Evolutionary conservation across 2,797 vertebrate species (phyloP), one percentile per base, ranked within the genome.

Genomic region (Phyllotis vaccarum): DNA sequence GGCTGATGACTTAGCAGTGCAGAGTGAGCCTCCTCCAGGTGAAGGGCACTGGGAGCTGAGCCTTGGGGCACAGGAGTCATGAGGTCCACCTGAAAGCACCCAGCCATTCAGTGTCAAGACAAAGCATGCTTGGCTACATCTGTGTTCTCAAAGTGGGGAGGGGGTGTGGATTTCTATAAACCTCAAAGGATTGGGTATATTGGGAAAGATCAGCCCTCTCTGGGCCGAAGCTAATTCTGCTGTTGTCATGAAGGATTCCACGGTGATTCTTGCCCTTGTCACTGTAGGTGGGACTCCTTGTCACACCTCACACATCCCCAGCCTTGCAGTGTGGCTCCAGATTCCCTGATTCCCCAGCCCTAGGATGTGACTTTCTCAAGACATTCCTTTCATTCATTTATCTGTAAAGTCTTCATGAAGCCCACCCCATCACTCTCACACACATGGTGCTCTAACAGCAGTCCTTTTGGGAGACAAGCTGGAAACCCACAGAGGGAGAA

Each of bases 271-370:
- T 9, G 5, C 46, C 21, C 27, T 11, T 21, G 31, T 56, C 14
- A 6, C 12, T 1, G 1, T 6, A 8, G 24, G 4, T 27, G 27
- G 21, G 16, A 7, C 1, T 40, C 68, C 54, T 34, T 70, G 5
- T 12, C 9, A 9, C 11, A 0, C 19, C 75, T 46, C 7, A 0
- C 22, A 60, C 13, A 7, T 8, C 24, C 9, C 43, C 29, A 43
- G 60, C 24, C 60, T 22, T 10, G 27, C 78, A 2, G 11, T 1
- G 21, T 17, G 81, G 16, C 12, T 34, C 72, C 52, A 0, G 1
- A 0, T 19, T 91, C 43, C 80, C 52, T 72, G 22, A 9, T 0
- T 29, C 6, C 9, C 34, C 6, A 4, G 24, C 78, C 93, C 88
- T 24, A 7, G 72, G 56, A 75, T n/a, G 1, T 29, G 24, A 29